Evolutionary conservation across 2,113 vertebrate species (phyloP).

Genomic region (Pelmatolapia mariae): DNA sequence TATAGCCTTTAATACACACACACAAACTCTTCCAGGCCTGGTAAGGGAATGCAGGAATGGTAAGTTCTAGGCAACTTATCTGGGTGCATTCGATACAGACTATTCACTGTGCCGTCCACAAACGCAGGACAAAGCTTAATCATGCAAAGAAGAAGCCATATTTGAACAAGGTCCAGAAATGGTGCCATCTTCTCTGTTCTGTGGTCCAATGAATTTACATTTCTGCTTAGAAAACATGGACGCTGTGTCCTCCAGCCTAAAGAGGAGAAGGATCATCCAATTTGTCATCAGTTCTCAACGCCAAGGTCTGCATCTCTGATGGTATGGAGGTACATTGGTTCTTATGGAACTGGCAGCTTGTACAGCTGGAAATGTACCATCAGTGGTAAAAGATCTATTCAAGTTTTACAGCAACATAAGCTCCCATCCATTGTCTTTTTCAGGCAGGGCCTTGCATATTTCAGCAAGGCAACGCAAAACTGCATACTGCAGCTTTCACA

Average conservation of each 20-base stretch:
- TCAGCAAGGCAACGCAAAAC: neutral
- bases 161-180: neutral
- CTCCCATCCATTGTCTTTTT: neutral
- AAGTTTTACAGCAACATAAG: neutral
- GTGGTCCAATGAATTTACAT: neutral
- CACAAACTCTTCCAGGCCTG: neutral
- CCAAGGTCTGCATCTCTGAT: neutral
- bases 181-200: neutral
- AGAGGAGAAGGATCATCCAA: neutral
- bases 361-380: neutral
- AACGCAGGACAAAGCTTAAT: neutral
- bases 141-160: neutral
- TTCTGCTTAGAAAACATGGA: neutral
- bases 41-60: neutral
- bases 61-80: neutral
- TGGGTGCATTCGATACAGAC: neutral
- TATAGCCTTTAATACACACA: neutral
- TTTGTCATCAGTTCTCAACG: neutral
- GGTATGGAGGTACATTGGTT: neutral
- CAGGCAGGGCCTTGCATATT: neutral
- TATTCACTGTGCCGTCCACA: neutral
- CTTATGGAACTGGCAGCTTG: neutral
- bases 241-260: neutral
- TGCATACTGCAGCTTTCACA: neutral
- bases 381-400: neutral